phyloP scores from a whole-genome alignment of 2,888 invertebrate species.

The Agrotis puta region DNA sequence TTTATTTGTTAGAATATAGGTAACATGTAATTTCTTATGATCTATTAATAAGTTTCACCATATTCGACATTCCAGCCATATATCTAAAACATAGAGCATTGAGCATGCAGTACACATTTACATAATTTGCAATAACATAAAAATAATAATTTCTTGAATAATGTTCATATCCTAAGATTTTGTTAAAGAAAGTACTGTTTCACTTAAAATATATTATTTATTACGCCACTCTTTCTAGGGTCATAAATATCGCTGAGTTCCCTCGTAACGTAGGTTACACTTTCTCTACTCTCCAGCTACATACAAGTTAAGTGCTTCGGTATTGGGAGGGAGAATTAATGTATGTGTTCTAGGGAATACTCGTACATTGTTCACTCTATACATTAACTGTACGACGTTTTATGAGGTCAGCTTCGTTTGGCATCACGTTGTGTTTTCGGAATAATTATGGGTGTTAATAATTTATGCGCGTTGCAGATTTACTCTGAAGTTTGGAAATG shows the following conservation, averaged over 20 bases:
- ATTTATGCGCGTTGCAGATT: constrained; percentile 31
- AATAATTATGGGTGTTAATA: constrained; percentile 43
- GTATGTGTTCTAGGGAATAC: constrained; percentile 52
- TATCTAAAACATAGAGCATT: too few relatives aligned
- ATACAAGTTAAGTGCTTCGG: constrained; percentile 64
- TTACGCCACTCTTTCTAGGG: constrained; percentile 53
- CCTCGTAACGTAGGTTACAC: constrained; percentile 59
- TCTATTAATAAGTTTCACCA: too few relatives aligned
- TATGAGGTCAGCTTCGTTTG: constrained; percentile 52
- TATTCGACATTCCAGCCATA: too few relatives aligned
- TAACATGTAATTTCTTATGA: too few relatives aligned
- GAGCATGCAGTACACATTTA: too few relatives aligned
- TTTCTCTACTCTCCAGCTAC: constrained; percentile 56
- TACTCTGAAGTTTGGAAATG: constrained; percentile 11
- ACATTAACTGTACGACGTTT: constrained; percentile 47
- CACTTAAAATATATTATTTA: constrained; percentile 64
- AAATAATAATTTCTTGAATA: constrained; percentile 29
- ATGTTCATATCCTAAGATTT: constrained; percentile 25
- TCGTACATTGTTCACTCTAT: constrained; percentile 51
- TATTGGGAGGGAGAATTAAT: constrained; percentile 61
- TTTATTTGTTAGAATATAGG: too few relatives aligned
- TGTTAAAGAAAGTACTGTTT: constrained; percentile 42
- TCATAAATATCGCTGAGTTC: constrained; percentile 64
- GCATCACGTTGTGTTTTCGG: constrained; percentile 38
- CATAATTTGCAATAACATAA: too few relatives aligned